These are phyloP conservation scores for Panopea generosa DNA, from an alignment of 2,888 invertebrate genomes.

Conservation along the genomic window DNA sequence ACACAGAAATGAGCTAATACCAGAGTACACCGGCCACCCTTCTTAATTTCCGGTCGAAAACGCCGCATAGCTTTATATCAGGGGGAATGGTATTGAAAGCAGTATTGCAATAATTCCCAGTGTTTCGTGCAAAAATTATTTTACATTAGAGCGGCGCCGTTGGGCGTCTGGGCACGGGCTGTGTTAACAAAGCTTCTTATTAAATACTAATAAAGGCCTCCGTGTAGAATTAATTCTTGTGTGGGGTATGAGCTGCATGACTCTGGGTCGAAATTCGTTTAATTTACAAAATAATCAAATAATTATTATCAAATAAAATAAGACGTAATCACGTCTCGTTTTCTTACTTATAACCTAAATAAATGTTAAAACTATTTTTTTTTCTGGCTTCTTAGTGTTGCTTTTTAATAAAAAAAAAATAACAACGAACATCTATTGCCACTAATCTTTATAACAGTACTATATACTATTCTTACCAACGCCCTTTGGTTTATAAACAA, in stretches of 20 bases:
- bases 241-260: slow-evolving; percentile 18
- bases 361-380: too few species aligned
- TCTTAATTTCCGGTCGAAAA: slow-evolving; percentile 54
- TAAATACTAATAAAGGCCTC: slow-evolving; percentile 43
- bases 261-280: slow-evolving; percentile 29
- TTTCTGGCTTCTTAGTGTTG: too few species aligned
- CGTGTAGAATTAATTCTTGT: slow-evolving; percentile 47
- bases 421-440: too few species aligned
- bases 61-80: not conserved
- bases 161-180: slow-evolving; percentile 28
- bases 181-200: slow-evolving; percentile 56
- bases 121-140: slow-evolving; percentile 48
- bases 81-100: slow-evolving; percentile 21
- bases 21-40: slow-evolving; percentile 2
- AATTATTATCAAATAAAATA: not conserved
- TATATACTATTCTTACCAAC: too few species aligned
- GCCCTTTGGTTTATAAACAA: too few species aligned
- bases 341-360: too few species aligned
- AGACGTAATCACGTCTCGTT: too few species aligned
- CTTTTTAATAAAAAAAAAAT: too few species aligned
- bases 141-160: slow-evolving; percentile 46
- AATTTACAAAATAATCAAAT: slow-evolving; percentile 1
- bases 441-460: too few species aligned
- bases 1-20: slow-evolving; percentile 16
- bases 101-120: not conserved